A percentile compares a stretch with the other conserved stretches of the same genome.
Evolutionary conservation across 2,797 vertebrate genomes (phyloP).

Genomic region (Betta splendens): DNA sequence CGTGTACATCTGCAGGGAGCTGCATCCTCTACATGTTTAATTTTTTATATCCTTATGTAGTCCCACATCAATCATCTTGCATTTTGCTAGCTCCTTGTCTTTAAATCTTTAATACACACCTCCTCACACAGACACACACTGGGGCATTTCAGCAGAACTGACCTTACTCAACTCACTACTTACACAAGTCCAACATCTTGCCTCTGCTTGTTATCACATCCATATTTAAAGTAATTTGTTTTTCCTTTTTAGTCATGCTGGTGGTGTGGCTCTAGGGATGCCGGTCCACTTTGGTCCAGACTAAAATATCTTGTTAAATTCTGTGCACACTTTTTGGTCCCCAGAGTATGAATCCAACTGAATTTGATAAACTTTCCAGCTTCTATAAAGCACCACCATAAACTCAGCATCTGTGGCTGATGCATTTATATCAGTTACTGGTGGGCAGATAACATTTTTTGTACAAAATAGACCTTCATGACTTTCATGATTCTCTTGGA

Average conservation of each 20-base stretch:
- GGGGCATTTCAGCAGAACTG: constrained; percentile 3
- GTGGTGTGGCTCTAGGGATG: neutral
- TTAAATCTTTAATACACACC: constrained; percentile 40
- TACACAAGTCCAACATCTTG: constrained; percentile 30
- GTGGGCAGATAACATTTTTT: neutral
- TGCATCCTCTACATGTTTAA: neutral
- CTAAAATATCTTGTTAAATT: constrained; percentile 9
- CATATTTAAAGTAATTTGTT: constrained; percentile 48
- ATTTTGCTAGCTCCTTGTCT: neutral
- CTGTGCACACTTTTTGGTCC: constrained; percentile 2
- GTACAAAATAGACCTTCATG: neutral
- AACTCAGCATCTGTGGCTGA: neutral
- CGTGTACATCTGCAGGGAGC: constrained; percentile 25
- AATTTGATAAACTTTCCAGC: neutral
- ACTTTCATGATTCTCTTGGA: neutral
- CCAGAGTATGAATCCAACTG: neutral
- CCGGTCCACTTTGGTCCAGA: constrained; percentile 4
- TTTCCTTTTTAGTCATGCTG: constrained; percentile 10
- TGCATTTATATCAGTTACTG: neutral
- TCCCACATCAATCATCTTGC: neutral
- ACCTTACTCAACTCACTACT: constrained; percentile 22
- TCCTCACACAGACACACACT: constrained; percentile 11
- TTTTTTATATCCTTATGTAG: constrained; percentile 7
- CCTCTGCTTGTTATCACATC: constrained; percentile 30
- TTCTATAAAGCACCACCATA: neutral